Conservation (phyloP, 2,888 invertebrate genomes). For the Campopleginae sp. region DNA sequence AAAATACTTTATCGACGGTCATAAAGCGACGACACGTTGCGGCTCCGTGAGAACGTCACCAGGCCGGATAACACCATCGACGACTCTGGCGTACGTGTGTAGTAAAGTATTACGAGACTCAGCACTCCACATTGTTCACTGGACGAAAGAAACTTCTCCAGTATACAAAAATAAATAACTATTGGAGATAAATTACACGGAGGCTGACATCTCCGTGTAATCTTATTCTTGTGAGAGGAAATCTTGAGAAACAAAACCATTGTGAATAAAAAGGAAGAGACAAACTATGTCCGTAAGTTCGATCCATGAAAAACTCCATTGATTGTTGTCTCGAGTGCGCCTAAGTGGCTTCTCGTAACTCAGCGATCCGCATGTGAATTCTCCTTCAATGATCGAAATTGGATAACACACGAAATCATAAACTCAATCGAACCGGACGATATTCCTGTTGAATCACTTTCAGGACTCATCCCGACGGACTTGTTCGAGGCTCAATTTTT, state of each 20-base stretch:
- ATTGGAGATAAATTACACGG: conserved; percentile 6
- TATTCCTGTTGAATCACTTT: neutral
- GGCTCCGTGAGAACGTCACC: conserved; percentile 14
- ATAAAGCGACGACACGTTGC: conserved; percentile 7
- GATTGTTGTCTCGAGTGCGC: conserved; percentile 32
- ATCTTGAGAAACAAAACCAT: neutral
- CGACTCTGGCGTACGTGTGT: neutral
- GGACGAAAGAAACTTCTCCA: conserved; percentile 1
- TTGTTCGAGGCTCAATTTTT: neutral
- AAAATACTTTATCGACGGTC: conserved; percentile 36
- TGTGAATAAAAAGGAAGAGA: neutral
- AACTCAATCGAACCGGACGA: neutral
- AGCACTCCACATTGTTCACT: neutral
- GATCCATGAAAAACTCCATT: neutral
- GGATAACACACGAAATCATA: conserved; percentile 1
- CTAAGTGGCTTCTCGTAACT: conserved; percentile 24
- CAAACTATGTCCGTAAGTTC: neutral
- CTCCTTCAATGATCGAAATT: conserved; percentile 12
- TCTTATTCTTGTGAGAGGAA: neutral
- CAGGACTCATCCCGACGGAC: neutral
- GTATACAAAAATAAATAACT: conserved; percentile 1
- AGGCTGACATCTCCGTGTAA: neutral
- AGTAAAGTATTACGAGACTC: conserved; percentile 9
- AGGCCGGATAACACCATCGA: neutral
- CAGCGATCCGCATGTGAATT: neutral